Conservation (phyloP, 2,113 vertebrate species). For the Acinonyx jubatus region DNA sequence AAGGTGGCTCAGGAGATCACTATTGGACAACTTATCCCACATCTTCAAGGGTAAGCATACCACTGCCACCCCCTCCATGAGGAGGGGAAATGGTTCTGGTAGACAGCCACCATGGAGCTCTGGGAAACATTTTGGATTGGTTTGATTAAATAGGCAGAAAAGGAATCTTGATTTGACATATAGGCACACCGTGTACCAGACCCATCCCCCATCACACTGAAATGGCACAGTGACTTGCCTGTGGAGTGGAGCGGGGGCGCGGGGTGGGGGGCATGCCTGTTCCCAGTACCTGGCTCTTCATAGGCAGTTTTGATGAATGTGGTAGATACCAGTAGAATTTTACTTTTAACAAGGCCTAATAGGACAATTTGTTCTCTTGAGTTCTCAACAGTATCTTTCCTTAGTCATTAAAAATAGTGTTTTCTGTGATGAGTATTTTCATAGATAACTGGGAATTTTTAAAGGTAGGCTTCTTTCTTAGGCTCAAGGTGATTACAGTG, state of each 20-base stretch:
- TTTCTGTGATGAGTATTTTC: constrained; percentile 16
- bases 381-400: neutral
- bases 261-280: neutral
- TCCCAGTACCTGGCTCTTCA: neutral
- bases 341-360: neutral
- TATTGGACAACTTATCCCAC: constrained; percentile 98
- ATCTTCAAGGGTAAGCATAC: constrained; percentile 94
- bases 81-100: neutral
- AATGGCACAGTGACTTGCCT: neutral
- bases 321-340: neutral
- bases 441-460: neutral
- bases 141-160: neutral
- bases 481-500: neutral
- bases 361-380: neutral
- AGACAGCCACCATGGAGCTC: neutral
- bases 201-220: neutral
- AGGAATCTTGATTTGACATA: neutral
- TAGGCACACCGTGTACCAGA: accelerated
- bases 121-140: accelerated
- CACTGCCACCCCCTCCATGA: accelerated
- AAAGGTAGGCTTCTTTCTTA: neutral
- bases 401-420: neutral
- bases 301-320: neutral
- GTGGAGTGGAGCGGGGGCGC: too few relatives aligned
- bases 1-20: constrained; percentile 99